phyloP scores from a whole-genome alignment of 2,113 vertebrate genomes.

The Phyllostomus discolor region DNA sequence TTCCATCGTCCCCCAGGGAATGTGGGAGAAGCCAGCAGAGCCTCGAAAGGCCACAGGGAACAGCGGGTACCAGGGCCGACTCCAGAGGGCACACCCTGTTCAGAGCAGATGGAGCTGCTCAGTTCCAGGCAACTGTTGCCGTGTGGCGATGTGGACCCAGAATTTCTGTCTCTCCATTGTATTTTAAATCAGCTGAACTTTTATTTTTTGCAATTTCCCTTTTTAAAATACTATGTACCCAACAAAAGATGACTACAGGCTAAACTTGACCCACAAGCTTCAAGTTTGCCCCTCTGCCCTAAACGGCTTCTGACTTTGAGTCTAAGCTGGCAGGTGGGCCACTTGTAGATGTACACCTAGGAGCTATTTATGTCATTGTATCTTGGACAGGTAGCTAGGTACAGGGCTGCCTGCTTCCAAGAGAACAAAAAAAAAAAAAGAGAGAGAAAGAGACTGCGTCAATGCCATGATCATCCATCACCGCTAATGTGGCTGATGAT shows the following conservation, averaged over 20 bases:
- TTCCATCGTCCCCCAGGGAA: neutral
- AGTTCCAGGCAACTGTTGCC: neutral
- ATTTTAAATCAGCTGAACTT: neutral
- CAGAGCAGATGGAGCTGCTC: neutral
- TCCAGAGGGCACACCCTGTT: neutral
- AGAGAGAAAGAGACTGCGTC: neutral
- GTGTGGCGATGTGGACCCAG: neutral
- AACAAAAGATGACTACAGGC: neutral
- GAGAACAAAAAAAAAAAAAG: neutral
- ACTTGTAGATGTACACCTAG: neutral
- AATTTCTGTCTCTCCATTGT: neutral
- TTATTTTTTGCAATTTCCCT: neutral
- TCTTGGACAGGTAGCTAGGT: slow-evolving; percentile 37
- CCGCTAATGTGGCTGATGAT: slow-evolving; percentile 43
- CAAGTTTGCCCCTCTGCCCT: neutral
- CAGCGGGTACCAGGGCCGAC: neutral
- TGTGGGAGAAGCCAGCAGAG: neutral
- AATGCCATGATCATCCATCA: slow-evolving; percentile 44
- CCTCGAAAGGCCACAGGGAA: neutral
- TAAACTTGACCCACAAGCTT: slow-evolving; percentile 23
- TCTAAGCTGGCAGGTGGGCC: neutral
- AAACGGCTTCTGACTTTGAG: neutral
- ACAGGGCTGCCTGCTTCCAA: slow-evolving; percentile 15
- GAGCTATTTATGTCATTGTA: slow-evolving; percentile 29
- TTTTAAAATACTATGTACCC: neutral